phyloP scores from a whole-genome alignment of 92 coral and sea anemone genomes.

The Zoanthus sansibaricus region DNA sequence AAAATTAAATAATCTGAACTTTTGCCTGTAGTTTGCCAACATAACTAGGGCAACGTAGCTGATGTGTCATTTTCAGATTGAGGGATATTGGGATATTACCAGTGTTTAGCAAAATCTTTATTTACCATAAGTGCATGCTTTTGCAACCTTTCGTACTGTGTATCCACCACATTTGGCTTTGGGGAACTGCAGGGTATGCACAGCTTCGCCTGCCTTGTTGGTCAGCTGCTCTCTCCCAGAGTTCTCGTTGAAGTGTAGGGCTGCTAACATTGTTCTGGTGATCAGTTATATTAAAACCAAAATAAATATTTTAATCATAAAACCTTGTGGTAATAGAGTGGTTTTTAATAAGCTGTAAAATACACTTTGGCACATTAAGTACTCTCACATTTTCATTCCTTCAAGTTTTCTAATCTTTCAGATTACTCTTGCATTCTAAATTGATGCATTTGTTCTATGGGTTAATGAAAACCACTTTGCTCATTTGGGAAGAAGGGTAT shows the following conservation, averaged over 20 bases:
- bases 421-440: not conserved
- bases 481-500: constrained; percentile 3
- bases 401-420: not conserved
- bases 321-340: not conserved
- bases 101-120: not conserved
- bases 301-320: not conserved
- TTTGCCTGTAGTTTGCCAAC: not conserved
- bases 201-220: constrained; percentile 34
- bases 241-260: constrained; percentile 57
- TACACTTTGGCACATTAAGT: not conserved
- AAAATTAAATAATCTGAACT: not conserved
- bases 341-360: not conserved
- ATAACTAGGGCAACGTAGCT: not conserved
- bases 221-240: constrained; percentile 36
- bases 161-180: constrained; percentile 51
- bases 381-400: not conserved
- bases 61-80: not conserved
- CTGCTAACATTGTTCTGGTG: constrained; percentile 50
- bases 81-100: not conserved
- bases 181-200: constrained; percentile 47
- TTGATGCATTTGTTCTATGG: not conserved
- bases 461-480: constrained; percentile 1
- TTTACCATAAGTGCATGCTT: constrained; percentile 57
- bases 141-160: constrained; percentile 50
- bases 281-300: constrained; percentile 2